Conservation (phyloP, 2,113 vertebrate species). For the Panthera leo region DNA sequence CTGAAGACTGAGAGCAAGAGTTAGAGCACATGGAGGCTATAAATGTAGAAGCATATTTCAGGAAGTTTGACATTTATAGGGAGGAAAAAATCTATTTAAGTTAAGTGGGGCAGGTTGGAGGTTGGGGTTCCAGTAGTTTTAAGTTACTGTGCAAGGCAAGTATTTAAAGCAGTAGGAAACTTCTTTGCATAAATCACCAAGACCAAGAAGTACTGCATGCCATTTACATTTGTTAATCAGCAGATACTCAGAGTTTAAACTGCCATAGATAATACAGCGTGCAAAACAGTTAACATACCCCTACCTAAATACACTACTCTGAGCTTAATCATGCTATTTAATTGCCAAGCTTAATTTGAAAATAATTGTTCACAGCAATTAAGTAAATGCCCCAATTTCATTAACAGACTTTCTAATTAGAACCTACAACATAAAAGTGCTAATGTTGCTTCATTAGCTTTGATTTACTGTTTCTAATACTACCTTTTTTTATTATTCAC, state of each 20-base stretch:
- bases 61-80: constrained; percentile 53
- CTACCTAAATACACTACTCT: constrained; percentile 76
- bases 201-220: constrained; percentile 43
- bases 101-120: constrained; percentile 54
- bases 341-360: constrained; percentile 87
- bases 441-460: constrained; percentile 87
- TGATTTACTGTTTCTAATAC: constrained; percentile 86
- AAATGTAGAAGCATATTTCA: constrained; percentile 49
- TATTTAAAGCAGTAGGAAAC: neutral
- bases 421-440: constrained; percentile 86
- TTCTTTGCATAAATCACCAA: constrained; percentile 40
- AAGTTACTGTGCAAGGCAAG: constrained; percentile 21
- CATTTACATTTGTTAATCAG: constrained; percentile 80
- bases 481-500: constrained; percentile 77
- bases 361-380: constrained; percentile 90
- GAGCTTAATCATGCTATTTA: constrained; percentile 86
- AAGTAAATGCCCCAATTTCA: constrained; percentile 88
- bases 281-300: constrained; percentile 72
- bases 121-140: constrained; percentile 28
- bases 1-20: neutral
- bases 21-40: neutral
- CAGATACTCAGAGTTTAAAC: constrained; percentile 72
- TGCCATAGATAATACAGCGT: constrained; percentile 72
- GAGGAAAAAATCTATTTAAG: constrained; percentile 45
- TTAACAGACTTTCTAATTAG: constrained; percentile 89